These are phyloP conservation scores for Thunnus thynnus DNA, from an alignment of 2,113 vertebrate species.

Conservation along the genomic window DNA sequence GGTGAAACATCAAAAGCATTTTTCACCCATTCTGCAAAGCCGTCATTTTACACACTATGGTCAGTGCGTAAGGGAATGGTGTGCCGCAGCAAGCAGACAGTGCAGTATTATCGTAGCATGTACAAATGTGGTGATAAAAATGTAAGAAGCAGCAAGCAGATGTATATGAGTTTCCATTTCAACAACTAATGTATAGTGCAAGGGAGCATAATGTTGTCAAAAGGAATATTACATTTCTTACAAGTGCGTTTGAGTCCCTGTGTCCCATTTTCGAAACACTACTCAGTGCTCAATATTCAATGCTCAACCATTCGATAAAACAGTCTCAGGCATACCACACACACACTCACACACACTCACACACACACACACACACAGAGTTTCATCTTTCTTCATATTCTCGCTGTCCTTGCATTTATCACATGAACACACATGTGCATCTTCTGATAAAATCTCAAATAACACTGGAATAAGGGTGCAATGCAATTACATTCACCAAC, in stretches of 20 bases:
- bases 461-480: conserved; percentile 67
- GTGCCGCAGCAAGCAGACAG: conserved; percentile 67
- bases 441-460: conserved; percentile 77
- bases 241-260: conserved; percentile 44
- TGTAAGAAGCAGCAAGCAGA: conserved; percentile 78
- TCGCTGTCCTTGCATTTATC: conserved; percentile 62
- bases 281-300: conserved; percentile 46
- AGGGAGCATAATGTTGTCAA: conserved; percentile 28
- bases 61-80: conserved; percentile 33
- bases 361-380: conserved; percentile 5
- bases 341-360: conserved; percentile 39
- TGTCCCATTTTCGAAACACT: conserved; percentile 41
- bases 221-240: conserved; percentile 47
- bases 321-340: conserved; percentile 37
- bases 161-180: conserved; percentile 63
- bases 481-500: conserved; percentile 77
- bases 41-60: conserved; percentile 41
- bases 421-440: conserved; percentile 59
- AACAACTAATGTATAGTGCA: conserved; percentile 45
- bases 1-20: conserved; percentile 72
- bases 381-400: conserved; percentile 60
- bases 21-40: conserved; percentile 66
- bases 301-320: conserved; percentile 71
- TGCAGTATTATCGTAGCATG: conserved; percentile 42
- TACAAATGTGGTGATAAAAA: conserved; percentile 68